Conservation (phyloP, 2,888 invertebrate genomes). For the Campoletis raptor region DNA sequence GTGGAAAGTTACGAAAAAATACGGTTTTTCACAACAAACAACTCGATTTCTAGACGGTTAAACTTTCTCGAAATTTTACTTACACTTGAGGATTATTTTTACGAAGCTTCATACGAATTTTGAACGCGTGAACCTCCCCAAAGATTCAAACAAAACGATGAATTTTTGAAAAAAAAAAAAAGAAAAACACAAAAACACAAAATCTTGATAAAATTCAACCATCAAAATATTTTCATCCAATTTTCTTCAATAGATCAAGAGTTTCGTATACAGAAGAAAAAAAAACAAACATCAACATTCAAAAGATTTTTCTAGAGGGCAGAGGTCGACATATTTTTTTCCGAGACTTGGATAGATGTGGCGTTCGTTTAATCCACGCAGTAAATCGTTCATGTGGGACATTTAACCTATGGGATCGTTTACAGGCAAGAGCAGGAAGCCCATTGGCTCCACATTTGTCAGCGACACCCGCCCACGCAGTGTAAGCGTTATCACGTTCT, state of each 20-base stretch:
- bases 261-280: not conserved
- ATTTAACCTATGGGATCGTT: slow-evolving; percentile 84
- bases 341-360: not conserved
- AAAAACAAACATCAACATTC: not conserved
- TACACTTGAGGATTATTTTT: no score
- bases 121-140: no score
- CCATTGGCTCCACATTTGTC: slow-evolving; percentile 84
- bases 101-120: no score
- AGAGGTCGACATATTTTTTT: not conserved
- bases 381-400: slow-evolving; percentile 6
- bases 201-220: no score
- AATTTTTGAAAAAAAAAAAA: no score
- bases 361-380: not conserved
- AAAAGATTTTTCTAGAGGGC: not conserved
- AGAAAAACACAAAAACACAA: not conserved
- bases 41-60: no score
- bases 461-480: slow-evolving; percentile 84
- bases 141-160: no score
- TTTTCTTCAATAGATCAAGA: not conserved
- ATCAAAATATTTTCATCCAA: no score
- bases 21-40: no score
- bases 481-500: slow-evolving; percentile 74
- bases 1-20: no score
- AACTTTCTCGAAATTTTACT: no score
- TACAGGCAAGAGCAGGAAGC: slow-evolving; percentile 78